Conservation (phyloP, 35 echinoderm and acorn worm species). For the Lytechinus variegatus region DNA sequence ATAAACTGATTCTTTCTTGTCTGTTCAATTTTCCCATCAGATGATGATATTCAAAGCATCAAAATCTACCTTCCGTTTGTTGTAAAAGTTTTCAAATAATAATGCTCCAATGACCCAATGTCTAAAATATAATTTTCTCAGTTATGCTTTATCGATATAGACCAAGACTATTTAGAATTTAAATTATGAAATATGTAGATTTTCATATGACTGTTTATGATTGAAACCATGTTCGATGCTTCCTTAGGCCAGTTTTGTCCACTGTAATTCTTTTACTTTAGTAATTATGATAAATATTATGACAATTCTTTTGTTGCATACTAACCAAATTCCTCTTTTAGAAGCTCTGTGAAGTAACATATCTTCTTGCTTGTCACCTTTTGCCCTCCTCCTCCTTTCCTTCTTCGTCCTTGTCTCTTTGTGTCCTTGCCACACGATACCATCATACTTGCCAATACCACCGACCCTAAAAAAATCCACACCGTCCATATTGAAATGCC, state of each 20-base stretch:
- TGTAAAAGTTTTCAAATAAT: not conserved
- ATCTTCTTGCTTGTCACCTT: conserved; percentile 17
- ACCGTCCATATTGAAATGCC: not conserved
- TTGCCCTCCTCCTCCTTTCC: not conserved
- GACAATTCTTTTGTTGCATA: not conserved
- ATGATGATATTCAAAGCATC: not conserved
- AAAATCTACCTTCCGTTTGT: not conserved
- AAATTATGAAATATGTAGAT: not conserved
- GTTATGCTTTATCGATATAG: not conserved
- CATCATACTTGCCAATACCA: conserved; percentile 1
- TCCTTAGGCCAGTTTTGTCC: not conserved
- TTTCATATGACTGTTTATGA: not conserved
- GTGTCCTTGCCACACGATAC: conserved; percentile 8
- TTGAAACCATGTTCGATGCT: not conserved
- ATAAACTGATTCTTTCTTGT: not conserved
- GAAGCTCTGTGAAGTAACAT: conserved; percentile 16
- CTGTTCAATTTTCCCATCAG: not conserved
- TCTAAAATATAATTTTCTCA: not conserved
- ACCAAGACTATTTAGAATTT: not conserved
- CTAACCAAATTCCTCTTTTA: conserved; percentile 12
- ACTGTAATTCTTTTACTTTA: not conserved
- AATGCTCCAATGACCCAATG: not conserved
- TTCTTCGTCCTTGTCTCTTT: not conserved
- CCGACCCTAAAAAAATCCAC: not conserved
- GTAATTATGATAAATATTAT: not conserved